Conservation (phyloP, 2,888 invertebrate species). For the Xylophagus ater region DNA sequence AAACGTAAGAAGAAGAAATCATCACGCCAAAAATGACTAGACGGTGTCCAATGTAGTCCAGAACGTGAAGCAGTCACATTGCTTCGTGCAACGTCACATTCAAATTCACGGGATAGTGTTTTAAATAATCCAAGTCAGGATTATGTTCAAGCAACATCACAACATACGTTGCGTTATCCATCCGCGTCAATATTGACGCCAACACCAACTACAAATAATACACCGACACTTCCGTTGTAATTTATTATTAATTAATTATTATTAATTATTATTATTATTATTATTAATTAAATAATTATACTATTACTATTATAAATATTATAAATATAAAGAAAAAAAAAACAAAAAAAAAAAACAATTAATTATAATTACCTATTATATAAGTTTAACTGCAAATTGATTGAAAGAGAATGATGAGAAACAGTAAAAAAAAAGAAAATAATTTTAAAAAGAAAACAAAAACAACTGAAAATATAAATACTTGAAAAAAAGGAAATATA, state of each 20-base stretch:
- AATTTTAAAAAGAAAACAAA: neutral
- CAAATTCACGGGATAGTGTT: constrained; percentile 48
- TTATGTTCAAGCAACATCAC: constrained; percentile 43
- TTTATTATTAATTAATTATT: constrained; percentile 19
- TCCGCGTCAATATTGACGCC: constrained; percentile 42
- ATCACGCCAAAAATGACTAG: constrained; percentile 82
- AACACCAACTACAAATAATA: constrained; percentile 41
- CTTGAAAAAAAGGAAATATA: neutral
- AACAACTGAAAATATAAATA: neutral
- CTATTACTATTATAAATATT: constrained; percentile 16
- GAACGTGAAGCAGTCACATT: constrained; percentile 52
- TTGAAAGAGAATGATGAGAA: no score
- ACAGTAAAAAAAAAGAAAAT: no score
- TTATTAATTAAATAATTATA: constrained; percentile 16
- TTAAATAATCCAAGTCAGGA: constrained; percentile 44
- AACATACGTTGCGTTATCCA: constrained; percentile 42
- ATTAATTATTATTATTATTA: constrained; percentile 16
- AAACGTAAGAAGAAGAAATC: constrained; percentile 99
- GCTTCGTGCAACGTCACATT: constrained; percentile 51
- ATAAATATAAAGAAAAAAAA: no score
- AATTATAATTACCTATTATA: constrained; percentile 16
- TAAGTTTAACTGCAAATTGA: constrained; percentile 14
- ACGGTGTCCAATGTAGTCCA: constrained; percentile 52
- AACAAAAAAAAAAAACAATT: constrained; percentile 11
- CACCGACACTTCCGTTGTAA: constrained; percentile 44